Base-by-base conservation (phyloP, 1,140 invertebrate genomes). In the Camponotus vicinus region DNA sequence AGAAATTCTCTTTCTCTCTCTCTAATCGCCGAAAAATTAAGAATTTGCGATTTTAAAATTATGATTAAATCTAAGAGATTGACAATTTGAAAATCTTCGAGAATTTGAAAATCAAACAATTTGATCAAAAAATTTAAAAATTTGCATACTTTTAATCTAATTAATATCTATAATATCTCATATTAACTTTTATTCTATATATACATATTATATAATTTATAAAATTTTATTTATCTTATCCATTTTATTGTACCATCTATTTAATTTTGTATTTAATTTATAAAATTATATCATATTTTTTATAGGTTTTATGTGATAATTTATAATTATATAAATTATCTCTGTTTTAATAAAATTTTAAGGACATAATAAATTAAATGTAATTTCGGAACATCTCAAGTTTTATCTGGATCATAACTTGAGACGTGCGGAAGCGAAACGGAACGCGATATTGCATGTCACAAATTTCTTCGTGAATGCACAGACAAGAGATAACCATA, bases 401-500 rank as follows among this genome's bases (percentile, higher is more conserved):
- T 37, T 27, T 80, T 80, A 69, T 80, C 45, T 69, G 34, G 45
- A 40, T 45, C 49, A 80, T 55, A 80, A 55, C 32, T 67, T 13
- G 61, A 52, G 42, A 67, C 45, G 63, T 15, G 45, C 34, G 45
- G 49, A 79, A 67, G 77, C 49, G n/a, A 80, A 80, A 80, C 21
- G 37, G 49, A 80, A 70, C 37, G 55, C 64, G 49, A 80, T 70
- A 57, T 61, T 80, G 49, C 37, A 11, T 59, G 52, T 70, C 34
- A 13, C 55, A 37, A 80, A 80, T 80, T 80, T 80, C 69, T 80
- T 80, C 52, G 21, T 21, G 13, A 3, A 13, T 80, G 8, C 40
- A 42, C 34, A 8, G 40, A 55, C 34, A 21, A 64, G 13, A 45
- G 67, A 45, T 40, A 42, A 15, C 9, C 66, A 27, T 42, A 80